These are phyloP conservation scores for Popillia japonica DNA, from an alignment of 1,140 invertebrate genomes.

Conservation along the genomic window DNA sequence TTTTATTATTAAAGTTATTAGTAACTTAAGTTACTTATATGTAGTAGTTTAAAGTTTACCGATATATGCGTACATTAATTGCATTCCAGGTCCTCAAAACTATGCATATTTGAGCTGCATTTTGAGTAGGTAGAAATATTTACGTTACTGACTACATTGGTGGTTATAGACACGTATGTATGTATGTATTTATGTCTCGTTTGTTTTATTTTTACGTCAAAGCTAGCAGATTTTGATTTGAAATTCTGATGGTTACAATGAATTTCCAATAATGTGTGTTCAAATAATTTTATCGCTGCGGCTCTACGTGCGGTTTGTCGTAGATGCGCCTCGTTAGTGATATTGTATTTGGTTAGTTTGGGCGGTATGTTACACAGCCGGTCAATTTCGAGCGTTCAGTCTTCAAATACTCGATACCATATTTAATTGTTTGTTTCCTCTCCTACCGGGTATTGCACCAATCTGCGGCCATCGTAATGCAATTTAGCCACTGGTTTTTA, in stretches of 20 bases:
- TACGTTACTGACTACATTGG: too few relatives aligned
- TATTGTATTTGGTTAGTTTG: slow-evolving; percentile 26
- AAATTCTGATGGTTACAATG: not conserved
- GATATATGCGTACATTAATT: too few relatives aligned
- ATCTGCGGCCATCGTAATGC: too few relatives aligned
- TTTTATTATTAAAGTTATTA: too few relatives aligned
- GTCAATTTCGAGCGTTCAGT: not conserved
- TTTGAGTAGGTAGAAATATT: too few relatives aligned
- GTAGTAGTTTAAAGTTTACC: too few relatives aligned
- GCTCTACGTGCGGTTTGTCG: slow-evolving; percentile 25
- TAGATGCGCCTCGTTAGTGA: slow-evolving; percentile 25
- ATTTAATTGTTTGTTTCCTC: too few relatives aligned
- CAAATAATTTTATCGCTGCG: slow-evolving; percentile 32
- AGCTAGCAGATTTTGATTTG: not conserved
- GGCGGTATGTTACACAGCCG: not conserved
- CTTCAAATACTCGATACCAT: not conserved
- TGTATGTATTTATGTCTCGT: not conserved
- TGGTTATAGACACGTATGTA: not conserved
- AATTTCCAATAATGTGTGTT: slow-evolving; percentile 20
- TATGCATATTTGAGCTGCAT: too few relatives aligned
- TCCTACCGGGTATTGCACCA: too few relatives aligned
- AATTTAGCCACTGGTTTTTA: too few relatives aligned
- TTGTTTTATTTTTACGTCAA: not conserved
- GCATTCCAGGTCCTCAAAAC: too few relatives aligned
- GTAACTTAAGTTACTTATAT: too few relatives aligned